Percentiles rank a stretch among this genome's conserved stretches.
These are phyloP conservation scores for Natrix natrix DNA, from an alignment of 2,797 vertebrate genomes.

Conservation along the genomic window DNA sequence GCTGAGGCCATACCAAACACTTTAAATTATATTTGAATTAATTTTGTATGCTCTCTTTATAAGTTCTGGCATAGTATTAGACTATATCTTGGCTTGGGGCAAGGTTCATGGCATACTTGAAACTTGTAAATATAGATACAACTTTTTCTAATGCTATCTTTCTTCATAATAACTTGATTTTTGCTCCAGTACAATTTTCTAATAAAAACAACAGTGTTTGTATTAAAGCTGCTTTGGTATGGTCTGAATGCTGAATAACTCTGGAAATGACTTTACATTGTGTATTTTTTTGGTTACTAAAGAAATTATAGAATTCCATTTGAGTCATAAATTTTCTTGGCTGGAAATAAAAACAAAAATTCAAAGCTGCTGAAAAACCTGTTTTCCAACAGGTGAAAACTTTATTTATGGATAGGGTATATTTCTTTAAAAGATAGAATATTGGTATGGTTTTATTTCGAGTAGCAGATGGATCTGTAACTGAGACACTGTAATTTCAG, in stretches of 20 bases:
- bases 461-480: slow-evolving; percentile 73
- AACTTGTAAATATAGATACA: slow-evolving; percentile 54
- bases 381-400: slow-evolving; percentile 66
- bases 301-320: slow-evolving; percentile 62
- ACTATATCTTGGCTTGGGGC: slow-evolving; percentile 55
- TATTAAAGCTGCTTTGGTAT: slow-evolving; percentile 80
- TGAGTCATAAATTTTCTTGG: slow-evolving; percentile 45
- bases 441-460: slow-evolving; percentile 71
- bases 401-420: slow-evolving; percentile 60
- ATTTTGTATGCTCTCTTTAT: slow-evolving; percentile 42
- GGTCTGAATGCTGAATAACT: slow-evolving; percentile 78
- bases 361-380: slow-evolving; percentile 52
- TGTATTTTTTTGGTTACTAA: slow-evolving; percentile 71
- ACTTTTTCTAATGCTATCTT: slow-evolving; percentile 43
- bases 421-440: slow-evolving; percentile 69
- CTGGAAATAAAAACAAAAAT: slow-evolving; percentile 20
- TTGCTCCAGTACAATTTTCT: slow-evolving; percentile 51
- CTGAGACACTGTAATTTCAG: slow-evolving; percentile 70
- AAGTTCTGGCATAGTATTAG: slow-evolving; percentile 59
- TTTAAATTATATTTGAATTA: slow-evolving; percentile 63
- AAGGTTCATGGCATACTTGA: slow-evolving; percentile 54
- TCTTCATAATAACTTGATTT: slow-evolving; percentile 60
- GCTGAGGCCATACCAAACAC: slow-evolving; percentile 89
- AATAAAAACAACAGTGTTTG: slow-evolving; percentile 65
- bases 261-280: slow-evolving; percentile 61